Evolutionary conservation across 2,888 invertebrate genomes (phyloP).

Genomic region (Synergus laeviventris): DNA sequence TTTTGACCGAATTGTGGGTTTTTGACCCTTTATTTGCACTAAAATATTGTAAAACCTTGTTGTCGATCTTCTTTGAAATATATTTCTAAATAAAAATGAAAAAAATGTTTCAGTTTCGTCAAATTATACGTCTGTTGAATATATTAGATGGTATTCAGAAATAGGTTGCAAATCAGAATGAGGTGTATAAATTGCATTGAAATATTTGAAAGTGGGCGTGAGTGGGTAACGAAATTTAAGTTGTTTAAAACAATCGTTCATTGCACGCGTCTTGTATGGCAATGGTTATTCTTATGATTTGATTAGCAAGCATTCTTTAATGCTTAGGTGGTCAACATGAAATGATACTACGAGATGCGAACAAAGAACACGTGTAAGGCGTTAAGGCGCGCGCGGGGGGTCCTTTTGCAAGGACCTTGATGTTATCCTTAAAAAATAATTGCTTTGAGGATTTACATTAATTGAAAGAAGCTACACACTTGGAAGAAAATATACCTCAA

Average conservation of each 20-base stretch:
- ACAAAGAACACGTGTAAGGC: conserved; percentile 15
- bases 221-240: neutral
- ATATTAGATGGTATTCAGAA: neutral
- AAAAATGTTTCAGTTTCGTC: too few relatives aligned
- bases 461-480: neutral
- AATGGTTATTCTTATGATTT: conserved; percentile 10
- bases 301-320: conserved; percentile 14
- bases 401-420: conserved; percentile 21
- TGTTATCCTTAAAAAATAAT: conserved; percentile 3
- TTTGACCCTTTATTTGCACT: too few relatives aligned
- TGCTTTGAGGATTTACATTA: neutral
- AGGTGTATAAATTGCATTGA: neutral
- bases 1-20: too few relatives aligned
- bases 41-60: too few relatives aligned
- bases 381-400: too few relatives aligned
- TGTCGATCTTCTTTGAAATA: too few relatives aligned
- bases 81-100: too few relatives aligned
- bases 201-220: neutral
- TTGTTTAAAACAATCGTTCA: neutral
- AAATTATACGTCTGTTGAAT: too few relatives aligned
- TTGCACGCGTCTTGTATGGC: neutral
- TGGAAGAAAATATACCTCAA: neutral
- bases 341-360: neutral
- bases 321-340: neutral
- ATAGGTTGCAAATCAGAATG: neutral